These are phyloP conservation scores for Grammomys surdaster DNA, from an alignment of 2,113 vertebrate genomes.

Conservation along the genomic window DNA sequence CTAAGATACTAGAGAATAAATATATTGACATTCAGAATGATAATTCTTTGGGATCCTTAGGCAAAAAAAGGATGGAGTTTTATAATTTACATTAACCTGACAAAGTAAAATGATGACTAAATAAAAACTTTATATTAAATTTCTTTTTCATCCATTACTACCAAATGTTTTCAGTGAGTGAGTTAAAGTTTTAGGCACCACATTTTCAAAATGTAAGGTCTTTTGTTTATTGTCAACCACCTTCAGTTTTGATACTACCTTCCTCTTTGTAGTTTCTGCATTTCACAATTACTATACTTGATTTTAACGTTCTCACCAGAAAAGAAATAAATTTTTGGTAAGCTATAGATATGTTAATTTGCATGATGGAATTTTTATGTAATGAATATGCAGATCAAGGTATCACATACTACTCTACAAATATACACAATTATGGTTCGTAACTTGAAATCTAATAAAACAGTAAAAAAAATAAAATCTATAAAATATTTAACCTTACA, in stretches of 20 bases:
- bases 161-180: neutral
- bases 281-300: neutral
- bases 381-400: neutral
- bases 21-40: slow-evolving; percentile 29
- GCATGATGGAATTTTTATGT: neutral
- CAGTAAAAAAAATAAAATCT: neutral
- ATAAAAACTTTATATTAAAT: neutral
- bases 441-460: neutral
- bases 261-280: neutral
- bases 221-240: neutral
- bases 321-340: neutral
- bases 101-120: slow-evolving; percentile 24
- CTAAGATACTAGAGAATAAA: neutral
- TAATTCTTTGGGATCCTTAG: neutral
- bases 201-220: neutral
- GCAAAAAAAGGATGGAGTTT: neutral
- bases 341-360: neutral
- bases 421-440: neutral
- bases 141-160: neutral
- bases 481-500: neutral
- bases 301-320: neutral
- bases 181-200: neutral
- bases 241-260: neutral
- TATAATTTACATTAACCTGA: slow-evolving; percentile 19
- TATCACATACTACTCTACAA: neutral